A percentile compares a stretch with the other conserved stretches of the same genome.
Conservation (phyloP, 1,140 invertebrate genomes). For the Camponotus pennsylvanicus region DNA sequence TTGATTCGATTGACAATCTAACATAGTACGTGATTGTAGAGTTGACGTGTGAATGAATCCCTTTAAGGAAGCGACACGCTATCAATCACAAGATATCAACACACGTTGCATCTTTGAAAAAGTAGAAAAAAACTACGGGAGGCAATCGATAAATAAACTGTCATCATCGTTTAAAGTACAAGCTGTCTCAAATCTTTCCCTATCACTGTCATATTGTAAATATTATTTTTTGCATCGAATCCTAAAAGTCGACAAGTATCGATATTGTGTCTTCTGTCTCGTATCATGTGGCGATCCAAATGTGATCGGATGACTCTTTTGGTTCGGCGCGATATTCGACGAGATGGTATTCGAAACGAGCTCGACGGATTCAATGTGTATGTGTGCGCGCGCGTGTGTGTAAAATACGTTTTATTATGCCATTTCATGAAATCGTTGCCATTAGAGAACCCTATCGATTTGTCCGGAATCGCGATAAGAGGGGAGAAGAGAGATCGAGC, state of each 20-base stretch:
- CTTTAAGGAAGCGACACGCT: not conserved
- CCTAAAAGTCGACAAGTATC: constrained; percentile 4
- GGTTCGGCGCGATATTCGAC: constrained; percentile 2
- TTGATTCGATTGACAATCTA: constrained; percentile 22
- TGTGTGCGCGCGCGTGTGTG: too few species aligned
- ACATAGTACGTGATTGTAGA: constrained; percentile 20
- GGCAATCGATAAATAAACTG: not conserved
- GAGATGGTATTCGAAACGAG: constrained; percentile 12
- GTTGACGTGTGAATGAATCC: not conserved
- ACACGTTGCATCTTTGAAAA: not conserved
- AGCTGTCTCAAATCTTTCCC: not conserved
- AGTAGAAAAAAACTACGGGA: not conserved
- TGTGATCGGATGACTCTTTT: constrained; percentile 35
- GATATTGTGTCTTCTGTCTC: not conserved
- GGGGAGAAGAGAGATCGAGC: not conserved
- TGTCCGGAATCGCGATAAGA: constrained; percentile 64
- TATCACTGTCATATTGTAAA: constrained; percentile 10
- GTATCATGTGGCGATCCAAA: constrained; percentile 15
- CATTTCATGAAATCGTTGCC: constrained; percentile 77
- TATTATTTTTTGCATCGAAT: not conserved
- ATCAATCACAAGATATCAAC: not conserved
- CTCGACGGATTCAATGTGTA: constrained; percentile 48
- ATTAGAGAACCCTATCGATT: constrained; percentile 76
- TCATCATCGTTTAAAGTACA: not conserved
- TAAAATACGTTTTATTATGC: constrained; percentile 77